phyloP scores from a whole-genome alignment of 2,113 vertebrate genomes.

The Elgaria multicarinata region DNA sequence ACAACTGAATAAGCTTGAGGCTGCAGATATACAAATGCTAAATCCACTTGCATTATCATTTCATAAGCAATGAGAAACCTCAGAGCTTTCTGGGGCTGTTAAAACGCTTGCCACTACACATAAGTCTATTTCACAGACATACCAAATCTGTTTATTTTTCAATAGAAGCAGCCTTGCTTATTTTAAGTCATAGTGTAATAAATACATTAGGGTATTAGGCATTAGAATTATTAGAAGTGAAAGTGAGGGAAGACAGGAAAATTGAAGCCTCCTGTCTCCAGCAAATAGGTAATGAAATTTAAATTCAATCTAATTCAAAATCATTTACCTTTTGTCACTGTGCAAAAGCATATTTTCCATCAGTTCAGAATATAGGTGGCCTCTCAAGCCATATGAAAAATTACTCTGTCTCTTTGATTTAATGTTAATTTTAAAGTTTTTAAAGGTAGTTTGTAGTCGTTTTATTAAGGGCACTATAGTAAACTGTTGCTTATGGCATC shows the following conservation, averaged over 20 bases:
- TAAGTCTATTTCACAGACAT: slow-evolving; percentile 60
- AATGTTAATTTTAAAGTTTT: slow-evolving; percentile 85
- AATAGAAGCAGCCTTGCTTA: slow-evolving; percentile 58
- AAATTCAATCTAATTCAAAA: slow-evolving; percentile 87
- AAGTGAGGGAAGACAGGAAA: slow-evolving; percentile 56
- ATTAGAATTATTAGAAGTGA: slow-evolving; percentile 75
- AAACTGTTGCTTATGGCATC: slow-evolving; percentile 61
- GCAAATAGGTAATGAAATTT: slow-evolving; percentile 82
- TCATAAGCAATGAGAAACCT: slow-evolving; percentile 72
- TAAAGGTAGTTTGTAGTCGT: slow-evolving; percentile 72
- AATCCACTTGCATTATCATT: slow-evolving; percentile 71
- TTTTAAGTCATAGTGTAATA: slow-evolving; percentile 54
- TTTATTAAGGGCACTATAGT: slow-evolving; percentile 72
- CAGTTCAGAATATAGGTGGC: slow-evolving; percentile 81
- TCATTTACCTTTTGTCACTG: slow-evolving; percentile 82
- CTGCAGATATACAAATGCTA: slow-evolving; percentile 73
- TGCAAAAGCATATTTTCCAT: slow-evolving; percentile 72
- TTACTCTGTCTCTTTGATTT: slow-evolving; percentile 87
- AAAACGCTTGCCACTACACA: slow-evolving; percentile 58
- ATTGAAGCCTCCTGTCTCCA: slow-evolving; percentile 59
- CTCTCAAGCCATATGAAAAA: slow-evolving; percentile 84
- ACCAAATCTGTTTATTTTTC: slow-evolving; percentile 58
- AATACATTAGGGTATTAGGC: slow-evolving; percentile 71
- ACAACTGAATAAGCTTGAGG: slow-evolving; percentile 71
- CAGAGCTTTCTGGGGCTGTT: slow-evolving; percentile 52